Conservation (phyloP, 2,113 vertebrate genomes). For the Ceuthmochares aereus region DNA sequence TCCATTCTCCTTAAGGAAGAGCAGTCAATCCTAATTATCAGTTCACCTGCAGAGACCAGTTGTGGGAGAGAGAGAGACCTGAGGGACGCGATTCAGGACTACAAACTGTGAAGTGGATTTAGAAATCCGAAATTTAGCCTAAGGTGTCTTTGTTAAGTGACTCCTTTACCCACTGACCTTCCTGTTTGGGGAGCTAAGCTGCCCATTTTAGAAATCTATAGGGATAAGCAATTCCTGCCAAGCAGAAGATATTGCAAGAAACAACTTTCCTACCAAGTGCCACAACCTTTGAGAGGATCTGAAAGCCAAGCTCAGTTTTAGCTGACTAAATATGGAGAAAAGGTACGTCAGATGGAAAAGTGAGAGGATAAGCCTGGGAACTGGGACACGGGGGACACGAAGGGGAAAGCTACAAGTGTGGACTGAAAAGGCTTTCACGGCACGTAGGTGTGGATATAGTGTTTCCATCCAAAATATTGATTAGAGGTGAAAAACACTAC, state of each 20-base stretch:
- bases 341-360: slow-evolving; percentile 42
- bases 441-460: rapidly evolving
- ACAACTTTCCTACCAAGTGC: background rate
- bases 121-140: background rate
- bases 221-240: background rate
- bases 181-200: background rate
- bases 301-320: slow-evolving; percentile 24
- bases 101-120: background rate
- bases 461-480: background rate
- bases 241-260: slow-evolving; percentile 1
- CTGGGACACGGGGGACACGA: rapidly evolving
- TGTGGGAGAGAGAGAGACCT: background rate
- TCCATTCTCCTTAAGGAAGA: background rate
- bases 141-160: background rate
- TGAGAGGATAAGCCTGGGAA: slow-evolving; percentile 25
- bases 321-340: slow-evolving; percentile 72
- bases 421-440: background rate
- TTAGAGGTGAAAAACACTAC: background rate
- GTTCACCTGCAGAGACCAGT: background rate
- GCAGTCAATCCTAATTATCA: background rate
- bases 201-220: background rate
- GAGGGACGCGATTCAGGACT: background rate
- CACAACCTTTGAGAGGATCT: background rate
- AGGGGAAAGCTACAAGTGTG: background rate
- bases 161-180: background rate